Evolutionary conservation across 2,797 vertebrate genomes (phyloP).

Genomic region (Spinus olivaceus): DNA sequence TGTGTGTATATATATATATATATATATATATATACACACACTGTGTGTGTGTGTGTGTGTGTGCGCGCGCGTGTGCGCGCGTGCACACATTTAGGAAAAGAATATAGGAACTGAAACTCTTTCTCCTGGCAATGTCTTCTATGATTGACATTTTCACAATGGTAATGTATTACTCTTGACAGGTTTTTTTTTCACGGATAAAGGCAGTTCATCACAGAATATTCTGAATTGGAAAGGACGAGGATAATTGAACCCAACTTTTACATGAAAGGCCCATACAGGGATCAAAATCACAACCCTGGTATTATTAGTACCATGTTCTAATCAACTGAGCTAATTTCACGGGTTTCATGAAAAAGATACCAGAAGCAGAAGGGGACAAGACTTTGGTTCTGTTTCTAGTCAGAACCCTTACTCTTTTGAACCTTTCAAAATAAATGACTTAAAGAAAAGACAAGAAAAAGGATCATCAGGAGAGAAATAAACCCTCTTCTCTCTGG

Average conservation of each 20-base stretch:
- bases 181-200: neutral
- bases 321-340: neutral
- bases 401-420: neutral
- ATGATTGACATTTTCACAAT: neutral
- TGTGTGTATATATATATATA: neutral
- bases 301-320: neutral
- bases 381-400: neutral
- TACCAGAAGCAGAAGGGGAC: neutral
- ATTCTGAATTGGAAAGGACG: neutral
- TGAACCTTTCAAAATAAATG: neutral
- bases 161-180: neutral
- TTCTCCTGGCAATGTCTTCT: neutral
- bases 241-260: neutral
- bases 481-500: neutral
- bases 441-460: neutral
- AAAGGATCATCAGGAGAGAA: neutral
- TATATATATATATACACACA: no score
- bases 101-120: neutral
- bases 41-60: no score
- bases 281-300: neutral
- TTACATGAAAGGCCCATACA: neutral
- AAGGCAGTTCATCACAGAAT: neutral
- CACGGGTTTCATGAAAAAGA: neutral
- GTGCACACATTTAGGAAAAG: neutral
- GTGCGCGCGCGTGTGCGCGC: no score